A percentile compares a stretch with the other conserved stretches of the same genome.
Evolutionary conservation across 2,797 vertebrate species (phyloP).

Genomic region (Poeciliopsis gracilis): DNA sequence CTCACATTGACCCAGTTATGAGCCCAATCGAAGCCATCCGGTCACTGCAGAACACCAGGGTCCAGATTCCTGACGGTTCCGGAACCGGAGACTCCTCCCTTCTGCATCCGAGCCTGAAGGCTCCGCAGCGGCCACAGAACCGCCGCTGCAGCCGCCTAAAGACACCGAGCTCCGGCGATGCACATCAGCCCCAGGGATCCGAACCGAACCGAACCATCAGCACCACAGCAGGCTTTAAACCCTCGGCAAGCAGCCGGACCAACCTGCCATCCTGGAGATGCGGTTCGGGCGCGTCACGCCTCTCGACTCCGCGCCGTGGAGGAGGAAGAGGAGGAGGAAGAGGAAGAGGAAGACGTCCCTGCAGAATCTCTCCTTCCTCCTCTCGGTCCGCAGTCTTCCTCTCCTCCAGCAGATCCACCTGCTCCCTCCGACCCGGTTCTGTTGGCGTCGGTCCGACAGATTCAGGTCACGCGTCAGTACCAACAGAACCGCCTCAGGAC

Average conservation of each 20-base stretch:
- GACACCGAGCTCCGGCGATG: constrained; percentile 2
- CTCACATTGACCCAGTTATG: constrained; percentile 39
- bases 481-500: constrained; percentile 10
- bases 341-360: constrained; percentile 35
- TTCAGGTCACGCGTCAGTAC: constrained; percentile 8
- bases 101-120: neutral
- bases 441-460: neutral
- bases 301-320: constrained; percentile 65
- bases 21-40: neutral
- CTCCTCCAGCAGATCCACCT: neutral
- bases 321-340: neutral
- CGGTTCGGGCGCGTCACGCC: constrained; percentile 69
- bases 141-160: constrained; percentile 24
- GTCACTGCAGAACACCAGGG: neutral
- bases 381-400: constrained; percentile 32
- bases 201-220: neutral
- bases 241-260: constrained; percentile 20
- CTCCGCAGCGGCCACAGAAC: neutral
- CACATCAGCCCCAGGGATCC: neutral
- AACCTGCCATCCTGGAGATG: constrained; percentile 76
- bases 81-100: constrained; percentile 29
- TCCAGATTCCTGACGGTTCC: neutral
- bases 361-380: constrained; percentile 28
- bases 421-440: neutral
- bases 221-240: accelerated